Conservation (phyloP, 1,140 invertebrate species). For the Heliconius melpomene region DNA sequence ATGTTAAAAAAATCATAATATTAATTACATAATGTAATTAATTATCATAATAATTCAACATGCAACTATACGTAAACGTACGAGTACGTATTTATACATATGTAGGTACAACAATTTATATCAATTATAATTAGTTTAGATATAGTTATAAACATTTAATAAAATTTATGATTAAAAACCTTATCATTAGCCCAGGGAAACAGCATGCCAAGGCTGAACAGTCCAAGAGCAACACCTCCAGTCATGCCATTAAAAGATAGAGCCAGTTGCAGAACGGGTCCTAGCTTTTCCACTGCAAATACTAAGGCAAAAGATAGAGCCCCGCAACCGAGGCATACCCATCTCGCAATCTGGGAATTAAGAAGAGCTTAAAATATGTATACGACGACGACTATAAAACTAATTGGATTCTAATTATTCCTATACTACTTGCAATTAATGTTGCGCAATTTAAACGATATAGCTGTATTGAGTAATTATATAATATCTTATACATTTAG, state of each 20-base stretch:
- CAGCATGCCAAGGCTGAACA: slow-evolving; percentile 94
- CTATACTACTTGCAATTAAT: neutral
- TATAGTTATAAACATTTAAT: neutral
- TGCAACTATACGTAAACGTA: neutral
- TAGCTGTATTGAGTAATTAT: neutral
- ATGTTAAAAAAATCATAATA: neutral
- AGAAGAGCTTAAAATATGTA: slow-evolving; percentile 2
- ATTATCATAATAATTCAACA: neutral
- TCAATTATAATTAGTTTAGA: neutral
- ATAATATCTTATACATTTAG: neutral
- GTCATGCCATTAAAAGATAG: slow-evolving; percentile 94
- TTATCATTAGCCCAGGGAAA: slow-evolving; percentile 92
- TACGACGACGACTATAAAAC: neutral
- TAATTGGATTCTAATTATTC: slow-evolving; percentile 12
- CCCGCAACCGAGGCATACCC: slow-evolving; percentile 75
- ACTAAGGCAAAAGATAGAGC: slow-evolving; percentile 83
- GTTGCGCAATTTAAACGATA: slow-evolving; percentile 8
- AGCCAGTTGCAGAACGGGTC: slow-evolving; percentile 91
- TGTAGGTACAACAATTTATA: neutral
- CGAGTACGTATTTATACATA: neutral
- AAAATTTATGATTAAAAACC: slow-evolving; percentile 62
- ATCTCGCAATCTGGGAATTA: slow-evolving; percentile 69
- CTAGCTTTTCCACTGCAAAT: slow-evolving; percentile 90
- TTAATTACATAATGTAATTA: neutral
- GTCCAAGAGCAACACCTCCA: slow-evolving; percentile 91